Evolutionary conservation across 2,113 vertebrate species (phyloP), one percentile per base, ranked within the genome.

Genomic region (Hylia prasina): DNA sequence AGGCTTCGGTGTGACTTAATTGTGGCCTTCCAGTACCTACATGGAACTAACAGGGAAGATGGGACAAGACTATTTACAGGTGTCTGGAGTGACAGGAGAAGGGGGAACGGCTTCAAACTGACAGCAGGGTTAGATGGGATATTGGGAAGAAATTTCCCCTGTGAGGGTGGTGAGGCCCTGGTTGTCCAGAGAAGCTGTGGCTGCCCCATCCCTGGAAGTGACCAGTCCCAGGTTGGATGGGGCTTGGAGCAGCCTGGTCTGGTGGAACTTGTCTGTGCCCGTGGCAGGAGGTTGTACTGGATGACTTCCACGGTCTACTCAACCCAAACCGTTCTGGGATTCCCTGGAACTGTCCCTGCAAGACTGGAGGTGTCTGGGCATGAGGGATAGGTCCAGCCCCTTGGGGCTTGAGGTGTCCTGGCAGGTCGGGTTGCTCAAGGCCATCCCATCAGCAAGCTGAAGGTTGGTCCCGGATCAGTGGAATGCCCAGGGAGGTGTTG

Each of bases 221-320:
- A 18, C 6, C 39, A 25, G 0, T 0, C 1, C 15, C 28, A 22
- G 28, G 28, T 0, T 53, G 60, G 37, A 58, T 0, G 0, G 12
- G 58, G 27, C 35, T 51, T 20, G 45, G 28, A 68, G 28, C 13
- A 17, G 0, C 7, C 39, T 47, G 69, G 28, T 1, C 0, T 4
- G 0, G n/a, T 60, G 39, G 39, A 13, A 68, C 0, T 11, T 58
- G 69, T n/a, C 10, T 39, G 10, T 89, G 68, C 6, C 27, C 4
- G 1, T 39, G 27, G 37, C 51, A 81, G 37, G 31, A 1, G 22
- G 8, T 50, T 7, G 23, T 11, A 24, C 5, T 20, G 39, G 45
- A 7, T 53, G 69, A 21, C 75, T n/a, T 75, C n/a, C 8, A 24
- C 66, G 13, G 20, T 53, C 2, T 1, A 2, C 60, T 82, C 28